Evolutionary conservation across 2,113 vertebrate species (phyloP).

Genomic region (Dolichallabes microphthalmus): DNA sequence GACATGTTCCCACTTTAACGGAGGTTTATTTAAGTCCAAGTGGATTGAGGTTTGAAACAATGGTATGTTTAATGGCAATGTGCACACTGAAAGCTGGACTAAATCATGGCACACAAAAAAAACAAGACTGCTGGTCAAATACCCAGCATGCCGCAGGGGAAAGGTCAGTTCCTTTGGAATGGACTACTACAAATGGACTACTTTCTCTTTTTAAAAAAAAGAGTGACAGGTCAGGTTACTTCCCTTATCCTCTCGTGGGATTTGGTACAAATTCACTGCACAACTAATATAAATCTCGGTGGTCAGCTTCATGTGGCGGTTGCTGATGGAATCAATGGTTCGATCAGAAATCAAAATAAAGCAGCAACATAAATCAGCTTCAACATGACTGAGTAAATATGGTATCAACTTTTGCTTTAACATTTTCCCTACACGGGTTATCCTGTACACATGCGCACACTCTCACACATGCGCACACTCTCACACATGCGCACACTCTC

Average conservation of each 20-base stretch:
- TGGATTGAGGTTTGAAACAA: conserved; percentile 54
- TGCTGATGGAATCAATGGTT: neutral
- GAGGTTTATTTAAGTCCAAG: conserved; percentile 53
- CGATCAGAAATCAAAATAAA: neutral
- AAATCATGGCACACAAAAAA: conserved; percentile 9
- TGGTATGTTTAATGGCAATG: conserved; percentile 53
- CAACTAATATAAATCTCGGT: neutral
- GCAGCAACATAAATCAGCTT: neutral
- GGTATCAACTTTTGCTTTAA: neutral
- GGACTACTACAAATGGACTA: conserved; percentile 39
- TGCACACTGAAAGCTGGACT: conserved; percentile 51
- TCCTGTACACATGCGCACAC: too few relatives aligned
- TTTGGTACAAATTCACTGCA: conserved; percentile 30
- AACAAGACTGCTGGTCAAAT: conserved; percentile 56
- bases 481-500: too few relatives aligned
- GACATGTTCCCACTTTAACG: conserved; percentile 54
- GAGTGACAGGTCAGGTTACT: conserved; percentile 28
- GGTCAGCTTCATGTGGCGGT: neutral
- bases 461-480: too few relatives aligned
- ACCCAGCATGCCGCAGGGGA: conserved; percentile 51
- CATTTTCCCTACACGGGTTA: too few relatives aligned
- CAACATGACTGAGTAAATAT: neutral
- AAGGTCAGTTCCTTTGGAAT: conserved; percentile 62
- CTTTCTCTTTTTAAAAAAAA: conserved; percentile 50
- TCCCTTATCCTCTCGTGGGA: conserved; percentile 15